These are phyloP conservation scores for Argyra leucocephala DNA, from an alignment of 2,888 invertebrate genomes.

Conservation along the genomic window DNA sequence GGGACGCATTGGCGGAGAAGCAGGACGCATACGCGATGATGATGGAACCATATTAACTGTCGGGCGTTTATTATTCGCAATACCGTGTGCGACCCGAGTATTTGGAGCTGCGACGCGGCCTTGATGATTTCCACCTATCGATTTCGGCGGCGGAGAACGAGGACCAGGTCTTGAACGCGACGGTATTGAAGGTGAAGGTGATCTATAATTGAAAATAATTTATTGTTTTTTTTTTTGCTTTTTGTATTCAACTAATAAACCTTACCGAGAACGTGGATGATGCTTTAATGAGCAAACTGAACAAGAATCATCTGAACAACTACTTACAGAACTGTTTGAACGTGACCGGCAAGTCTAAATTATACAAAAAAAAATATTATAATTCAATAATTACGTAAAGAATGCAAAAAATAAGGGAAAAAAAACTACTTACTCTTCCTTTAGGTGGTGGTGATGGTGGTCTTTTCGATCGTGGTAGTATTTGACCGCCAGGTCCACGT, in stretches of 20 bases:
- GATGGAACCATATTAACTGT: conserved; percentile 29
- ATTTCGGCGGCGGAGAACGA: conserved; percentile 41
- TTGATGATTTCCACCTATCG: conserved; percentile 14
- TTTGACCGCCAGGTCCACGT: conserved; percentile 26
- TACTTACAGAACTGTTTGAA: conserved; percentile 66
- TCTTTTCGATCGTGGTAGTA: conserved; percentile 41
- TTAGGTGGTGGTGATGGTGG: conserved; percentile 44
- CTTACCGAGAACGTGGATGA: conserved; percentile 41
- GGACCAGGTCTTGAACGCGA: conserved; percentile 45
- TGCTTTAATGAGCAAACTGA: conserved; percentile 67
- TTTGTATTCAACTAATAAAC: conserved; percentile 1
- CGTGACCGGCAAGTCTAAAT: conserved; percentile 50
- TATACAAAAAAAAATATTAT: not conserved
- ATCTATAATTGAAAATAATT: conserved; percentile 38
- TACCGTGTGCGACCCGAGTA: conserved; percentile 30
- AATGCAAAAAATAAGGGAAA: too few species aligned
- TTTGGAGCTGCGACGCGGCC: conserved; percentile 27
- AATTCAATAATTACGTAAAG: not conserved
- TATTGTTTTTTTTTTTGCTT: not conserved
- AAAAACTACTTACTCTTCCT: conserved; percentile 31
- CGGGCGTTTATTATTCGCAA: conserved; percentile 12
- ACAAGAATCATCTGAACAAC: conserved; percentile 75
- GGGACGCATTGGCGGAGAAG: conserved; percentile 31
- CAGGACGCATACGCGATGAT: conserved; percentile 35
- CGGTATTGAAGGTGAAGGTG: conserved; percentile 52